Conservation (phyloP, 2,797 vertebrate species). For the Darevskia nairensis region DNA sequence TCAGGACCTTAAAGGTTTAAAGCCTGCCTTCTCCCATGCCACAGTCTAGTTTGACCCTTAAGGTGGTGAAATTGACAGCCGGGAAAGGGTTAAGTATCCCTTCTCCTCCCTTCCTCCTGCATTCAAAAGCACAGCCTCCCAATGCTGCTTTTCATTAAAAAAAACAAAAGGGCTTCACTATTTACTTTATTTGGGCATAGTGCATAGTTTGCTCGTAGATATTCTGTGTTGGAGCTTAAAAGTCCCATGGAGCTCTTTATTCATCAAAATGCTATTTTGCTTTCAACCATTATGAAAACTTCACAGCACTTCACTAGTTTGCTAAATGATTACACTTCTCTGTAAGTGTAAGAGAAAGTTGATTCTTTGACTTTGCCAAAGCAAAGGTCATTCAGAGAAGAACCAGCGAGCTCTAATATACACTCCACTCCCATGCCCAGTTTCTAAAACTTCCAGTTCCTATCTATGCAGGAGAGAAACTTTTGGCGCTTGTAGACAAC, state of each 20-base stretch:
- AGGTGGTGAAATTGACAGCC: neutral
- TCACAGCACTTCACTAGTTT: slow-evolving; percentile 17
- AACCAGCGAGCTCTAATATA: neutral
- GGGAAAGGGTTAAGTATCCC: neutral
- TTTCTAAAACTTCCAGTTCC: neutral
- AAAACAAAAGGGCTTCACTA: neutral
- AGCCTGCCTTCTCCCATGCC: neutral
- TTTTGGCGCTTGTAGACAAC: neutral
- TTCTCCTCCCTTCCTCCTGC: neutral
- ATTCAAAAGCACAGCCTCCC: neutral
- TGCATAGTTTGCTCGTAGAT: neutral
- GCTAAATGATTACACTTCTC: slow-evolving; percentile 21
- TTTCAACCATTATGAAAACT: neutral
- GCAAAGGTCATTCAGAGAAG: neutral
- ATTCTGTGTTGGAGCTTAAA: neutral
- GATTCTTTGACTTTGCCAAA: neutral
- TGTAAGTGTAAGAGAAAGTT: neutral
- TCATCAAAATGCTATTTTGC: neutral
- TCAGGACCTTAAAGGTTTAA: neutral
- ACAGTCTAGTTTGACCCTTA: neutral
- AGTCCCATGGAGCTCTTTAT: neutral
- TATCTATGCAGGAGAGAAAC: neutral
- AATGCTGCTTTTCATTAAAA: neutral
- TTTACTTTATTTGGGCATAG: neutral
- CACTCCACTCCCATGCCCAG: neutral